Base-by-base conservation (phyloP, 2,888 invertebrate genomes). In the Athalia circularis region DNA sequence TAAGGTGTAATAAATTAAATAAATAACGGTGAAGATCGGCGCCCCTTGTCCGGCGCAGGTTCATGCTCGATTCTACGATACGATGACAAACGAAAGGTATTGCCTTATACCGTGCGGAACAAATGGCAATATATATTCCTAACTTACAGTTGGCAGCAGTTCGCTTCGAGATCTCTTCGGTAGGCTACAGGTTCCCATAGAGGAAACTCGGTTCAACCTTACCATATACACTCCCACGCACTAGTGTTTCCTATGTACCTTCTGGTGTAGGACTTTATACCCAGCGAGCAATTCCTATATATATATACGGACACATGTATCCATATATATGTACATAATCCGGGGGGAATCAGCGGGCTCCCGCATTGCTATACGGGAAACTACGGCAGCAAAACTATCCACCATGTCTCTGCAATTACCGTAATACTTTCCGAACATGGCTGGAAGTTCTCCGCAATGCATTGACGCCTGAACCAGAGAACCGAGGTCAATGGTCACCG, bases 71-170 rank as follows among this genome's bases (percentile, higher is more conserved):
- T 88, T 88, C 86, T 86, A 86, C 85, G 88, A 88, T 88, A 87
- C 87, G 29, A 29, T 87, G 87, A 88, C 87, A 87, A 88, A 88
- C 29, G 29, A 29, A 29, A 29, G 87, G 86, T 87, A 88, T 87
- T 82, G 86, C 87, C 87, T 88, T 84, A 86, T 86, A 86, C 85
- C 86, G 72, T 45, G 72, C 85, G 83, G 86, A 89, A 89, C 88
- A 89, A 89, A 89, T 88, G 87, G 88, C 87, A 86, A 88, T 88
- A 87, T 29, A 29, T 87, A 88, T 88, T 85, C 86, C 86, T 80
- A 80, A 80, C 82, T 83, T 83, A 81, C 82, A 75, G 70, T 77
- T 78, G 74, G 77, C 78, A 67, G 54, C 29, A 29, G 29, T 29
- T 79, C 62, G 80, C 82, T 82, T 80, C 80, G 80, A 81, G 80